Conservation (phyloP, 2,797 vertebrate genomes). For the Craterocephalus amniculus region DNA sequence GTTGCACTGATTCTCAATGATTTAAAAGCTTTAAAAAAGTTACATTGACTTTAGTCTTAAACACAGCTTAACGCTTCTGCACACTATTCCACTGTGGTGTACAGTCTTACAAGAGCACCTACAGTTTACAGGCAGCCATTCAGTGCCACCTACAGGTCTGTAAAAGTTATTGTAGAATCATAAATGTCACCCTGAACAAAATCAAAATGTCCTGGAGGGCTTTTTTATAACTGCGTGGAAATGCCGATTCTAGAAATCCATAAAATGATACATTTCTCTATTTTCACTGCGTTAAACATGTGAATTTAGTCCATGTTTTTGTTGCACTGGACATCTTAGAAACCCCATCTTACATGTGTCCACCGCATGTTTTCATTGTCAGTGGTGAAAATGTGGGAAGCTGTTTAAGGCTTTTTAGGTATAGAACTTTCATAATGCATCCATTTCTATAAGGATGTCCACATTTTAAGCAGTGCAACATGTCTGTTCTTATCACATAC, state of each 20-base stretch:
- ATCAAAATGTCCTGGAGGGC: too few species aligned
- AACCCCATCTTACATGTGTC: not conserved
- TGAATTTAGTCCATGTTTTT: not conserved
- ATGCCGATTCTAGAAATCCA: too few species aligned
- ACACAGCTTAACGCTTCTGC: not conserved
- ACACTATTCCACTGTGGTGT: not conserved
- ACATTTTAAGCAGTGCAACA: too few species aligned
- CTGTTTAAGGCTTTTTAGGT: too few species aligned
- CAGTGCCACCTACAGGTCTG: constrained; percentile 30
- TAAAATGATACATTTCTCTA: too few species aligned
- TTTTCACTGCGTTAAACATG: not conserved
- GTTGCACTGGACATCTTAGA: not conserved
- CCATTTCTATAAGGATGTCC: too few species aligned
- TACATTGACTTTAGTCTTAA: not conserved
- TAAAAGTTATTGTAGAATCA: not conserved
- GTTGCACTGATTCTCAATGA: not conserved
- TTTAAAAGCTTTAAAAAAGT: not conserved
- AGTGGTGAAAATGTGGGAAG: not conserved
- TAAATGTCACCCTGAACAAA: not conserved
- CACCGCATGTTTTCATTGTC: not conserved
- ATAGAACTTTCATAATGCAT: too few species aligned
- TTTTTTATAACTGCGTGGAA: too few species aligned
- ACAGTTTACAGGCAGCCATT: not conserved
- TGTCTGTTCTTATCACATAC: too few species aligned
- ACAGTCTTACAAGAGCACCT: not conserved